These are phyloP conservation scores for Cheumatopsyche charites DNA, from an alignment of 1,140 invertebrate species.

Conservation along the genomic window DNA sequence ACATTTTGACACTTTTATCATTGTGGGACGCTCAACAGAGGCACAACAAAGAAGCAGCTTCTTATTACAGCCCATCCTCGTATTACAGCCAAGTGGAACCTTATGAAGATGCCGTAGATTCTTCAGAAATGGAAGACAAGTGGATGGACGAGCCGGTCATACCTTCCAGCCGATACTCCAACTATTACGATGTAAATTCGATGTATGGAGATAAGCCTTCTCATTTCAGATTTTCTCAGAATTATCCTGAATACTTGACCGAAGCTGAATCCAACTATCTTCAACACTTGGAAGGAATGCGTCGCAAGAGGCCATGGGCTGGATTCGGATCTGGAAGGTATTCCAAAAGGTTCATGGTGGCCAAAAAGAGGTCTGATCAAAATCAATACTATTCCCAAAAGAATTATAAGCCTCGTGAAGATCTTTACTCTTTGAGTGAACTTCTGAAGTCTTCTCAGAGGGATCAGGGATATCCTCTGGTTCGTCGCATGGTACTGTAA, in stretches of 20 bases:
- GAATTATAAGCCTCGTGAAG: constrained; percentile 56
- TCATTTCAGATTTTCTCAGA: constrained; percentile 47
- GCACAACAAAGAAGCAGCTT: constrained; percentile 58
- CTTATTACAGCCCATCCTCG: constrained; percentile 56
- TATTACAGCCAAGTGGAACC: constrained; percentile 55
- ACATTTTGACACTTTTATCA: constrained; percentile 58
- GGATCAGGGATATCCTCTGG: constrained; percentile 58
- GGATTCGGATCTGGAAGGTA: constrained; percentile 52
- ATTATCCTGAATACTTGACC: constrained; percentile 55
- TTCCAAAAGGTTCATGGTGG: constrained; percentile 60
- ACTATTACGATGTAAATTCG: constrained; percentile 27
- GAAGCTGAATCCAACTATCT: constrained; percentile 36
- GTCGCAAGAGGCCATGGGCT: constrained; percentile 58
- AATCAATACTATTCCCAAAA: constrained; percentile 52
- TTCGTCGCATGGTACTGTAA: constrained; percentile 61
- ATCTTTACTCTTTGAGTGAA: constrained; percentile 59
- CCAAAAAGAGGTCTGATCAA: constrained; percentile 57
- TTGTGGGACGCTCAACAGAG: constrained; percentile 61
- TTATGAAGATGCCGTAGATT: constrained; percentile 55
- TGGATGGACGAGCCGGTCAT: constrained; percentile 60
- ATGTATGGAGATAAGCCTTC: constrained; percentile 28
- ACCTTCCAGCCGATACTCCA: constrained; percentile 52
- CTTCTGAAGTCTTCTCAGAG: constrained; percentile 58
- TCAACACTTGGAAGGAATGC: constrained; percentile 56
- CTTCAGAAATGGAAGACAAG: constrained; percentile 55